Conservation (phyloP, 2,888 invertebrate species). For the Erebia ligea region DNA sequence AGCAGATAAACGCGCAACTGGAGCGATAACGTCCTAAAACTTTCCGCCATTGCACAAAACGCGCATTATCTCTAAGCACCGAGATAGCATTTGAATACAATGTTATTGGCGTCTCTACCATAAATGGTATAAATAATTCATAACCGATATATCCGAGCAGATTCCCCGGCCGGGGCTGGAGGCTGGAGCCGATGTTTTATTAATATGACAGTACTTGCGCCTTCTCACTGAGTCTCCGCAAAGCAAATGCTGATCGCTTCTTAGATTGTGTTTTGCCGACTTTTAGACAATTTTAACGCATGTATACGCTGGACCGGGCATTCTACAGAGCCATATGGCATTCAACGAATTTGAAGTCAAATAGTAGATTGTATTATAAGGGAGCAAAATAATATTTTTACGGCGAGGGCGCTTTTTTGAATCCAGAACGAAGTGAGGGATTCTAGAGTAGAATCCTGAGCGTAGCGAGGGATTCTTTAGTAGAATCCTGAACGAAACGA, state of each 20-base stretch:
- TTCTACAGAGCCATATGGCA: background rate
- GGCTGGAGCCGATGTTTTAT: conserved; percentile 49
- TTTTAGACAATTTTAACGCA: conserved; percentile 19
- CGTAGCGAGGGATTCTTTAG: too few species aligned
- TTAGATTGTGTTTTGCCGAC: conserved; percentile 26
- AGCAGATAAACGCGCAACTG: background rate
- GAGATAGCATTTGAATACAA: conserved; percentile 52
- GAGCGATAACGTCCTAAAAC: background rate
- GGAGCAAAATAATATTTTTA: too few species aligned
- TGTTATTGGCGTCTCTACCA: conserved; percentile 49
- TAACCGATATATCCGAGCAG: conserved; percentile 40
- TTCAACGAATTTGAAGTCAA: too few species aligned
- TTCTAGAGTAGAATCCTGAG: too few species aligned
- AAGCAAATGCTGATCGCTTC: conserved; percentile 30
- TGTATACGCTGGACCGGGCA: background rate
- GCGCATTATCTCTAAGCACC: conserved; percentile 28
- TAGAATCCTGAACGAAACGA: too few species aligned
- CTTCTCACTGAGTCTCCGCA: background rate
- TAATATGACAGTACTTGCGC: conserved; percentile 47
- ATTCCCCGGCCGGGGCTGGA: conserved; percentile 40
- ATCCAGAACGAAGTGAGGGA: too few species aligned
- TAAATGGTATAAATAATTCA: conserved; percentile 54
- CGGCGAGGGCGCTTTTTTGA: too few species aligned
- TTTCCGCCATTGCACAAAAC: background rate
- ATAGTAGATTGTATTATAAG: too few species aligned